These are phyloP conservation scores for Diachrysia chrysitis DNA, from an alignment of 2,888 invertebrate genomes.

Conservation along the genomic window DNA sequence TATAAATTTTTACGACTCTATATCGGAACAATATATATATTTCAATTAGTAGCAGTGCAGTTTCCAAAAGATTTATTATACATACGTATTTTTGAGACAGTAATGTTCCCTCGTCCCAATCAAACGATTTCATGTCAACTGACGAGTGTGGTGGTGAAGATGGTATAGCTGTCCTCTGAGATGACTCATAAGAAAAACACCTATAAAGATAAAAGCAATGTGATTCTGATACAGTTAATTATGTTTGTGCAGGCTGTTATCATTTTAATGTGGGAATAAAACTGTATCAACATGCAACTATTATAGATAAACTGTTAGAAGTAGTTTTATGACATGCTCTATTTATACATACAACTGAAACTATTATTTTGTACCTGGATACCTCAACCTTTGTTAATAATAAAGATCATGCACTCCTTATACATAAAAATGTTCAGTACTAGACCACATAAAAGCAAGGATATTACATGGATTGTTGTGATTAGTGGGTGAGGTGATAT, in stretches of 20 bases:
- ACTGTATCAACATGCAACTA: slow-evolving; percentile 47
- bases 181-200: slow-evolving; percentile 93
- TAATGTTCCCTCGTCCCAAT: slow-evolving; percentile 85
- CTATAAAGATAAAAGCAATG: slow-evolving; percentile 74
- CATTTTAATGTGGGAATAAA: slow-evolving; percentile 28
- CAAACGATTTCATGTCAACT: slow-evolving; percentile 83
- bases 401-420: slow-evolving; percentile 41
- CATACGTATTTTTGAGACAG: slow-evolving; percentile 83
- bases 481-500: slow-evolving; percentile 45
- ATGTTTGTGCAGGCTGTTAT: slow-evolving; percentile 33
- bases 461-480: slow-evolving; percentile 33
- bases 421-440: slow-evolving; percentile 28
- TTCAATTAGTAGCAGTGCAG: too few relatives aligned
- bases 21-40: too few relatives aligned
- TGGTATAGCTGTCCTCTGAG: slow-evolving; percentile 89
- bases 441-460: slow-evolving; percentile 35
- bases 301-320: slow-evolving; percentile 23
- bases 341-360: slow-evolving; percentile 17
- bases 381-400: slow-evolving; percentile 29
- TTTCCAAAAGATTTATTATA: too few relatives aligned
- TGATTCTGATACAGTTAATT: slow-evolving; percentile 23
- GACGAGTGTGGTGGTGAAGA: slow-evolving; percentile 83
- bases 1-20: not conserved
- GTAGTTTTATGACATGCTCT: slow-evolving; percentile 40
- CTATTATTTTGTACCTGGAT: slow-evolving; percentile 14